Base-by-base conservation (phyloP, 2,797 vertebrate genomes). In the Dallia pectoralis region DNA sequence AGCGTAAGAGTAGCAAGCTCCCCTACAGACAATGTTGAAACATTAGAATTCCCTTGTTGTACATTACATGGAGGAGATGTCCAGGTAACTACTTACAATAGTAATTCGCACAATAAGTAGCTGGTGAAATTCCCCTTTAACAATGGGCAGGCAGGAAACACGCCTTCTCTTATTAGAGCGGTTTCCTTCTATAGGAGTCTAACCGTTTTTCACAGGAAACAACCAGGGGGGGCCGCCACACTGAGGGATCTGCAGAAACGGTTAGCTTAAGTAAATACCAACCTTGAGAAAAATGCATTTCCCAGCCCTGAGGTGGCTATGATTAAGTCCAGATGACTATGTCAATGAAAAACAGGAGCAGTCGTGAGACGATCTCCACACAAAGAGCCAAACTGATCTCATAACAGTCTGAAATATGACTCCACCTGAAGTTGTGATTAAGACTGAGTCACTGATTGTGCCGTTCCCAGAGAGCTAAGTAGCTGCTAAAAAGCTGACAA, bases 391-490 rank as follows among this genome's bases (percentile, higher is more conserved):
- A 53, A 53, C 22, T n/a, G 51, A 53, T 53, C 5, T 18, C n/a
- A 53, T 7, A 19, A 53, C 49, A 53, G 49, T 11, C 51, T 53
- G n/a, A 4, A n/a, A 53, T 22, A 59, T 25, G 53, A 59, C 53
- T 27, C 2, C 30, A 36, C 4, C 40, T 12, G 0, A 44, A 18
- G 63, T 33, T 65, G 18, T 44, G 53, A 47, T n/a, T 47, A 68
- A 47, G 29, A 64, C 29, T 29, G 25, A 49, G 70, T 53, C 63
- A n/a, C 69, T 33, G 19, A 47, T 27, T 68, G 25, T 51, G 18
- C 51, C 22, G 48, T 71, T 62, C 72, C 25, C n/a, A 44, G 63
- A 73, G 53, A 69, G 67, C n/a, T 75, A 56, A 36, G 62, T 48
- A 36, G 33, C 56, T 18, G 74, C 30, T n/a, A 63, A 49, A 32